phyloP scores from a whole-genome alignment of 1,140 invertebrate species.

The Nasonia giraulti region DNA sequence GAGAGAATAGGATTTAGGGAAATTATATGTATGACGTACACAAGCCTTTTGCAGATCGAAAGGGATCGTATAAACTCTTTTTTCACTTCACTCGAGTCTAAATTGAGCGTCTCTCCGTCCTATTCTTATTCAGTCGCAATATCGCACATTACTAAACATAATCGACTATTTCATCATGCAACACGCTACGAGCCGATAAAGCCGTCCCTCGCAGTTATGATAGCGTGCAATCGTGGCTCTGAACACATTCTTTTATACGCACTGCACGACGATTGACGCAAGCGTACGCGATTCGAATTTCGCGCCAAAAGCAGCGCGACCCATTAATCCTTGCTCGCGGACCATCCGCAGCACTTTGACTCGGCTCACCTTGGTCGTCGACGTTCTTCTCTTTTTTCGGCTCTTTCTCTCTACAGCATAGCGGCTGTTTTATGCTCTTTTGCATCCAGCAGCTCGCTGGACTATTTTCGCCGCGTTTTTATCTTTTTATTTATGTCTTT shows the following conservation, averaged over 20 bases:
- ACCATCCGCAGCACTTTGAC: slow-evolving; percentile 17
- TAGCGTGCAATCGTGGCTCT: neutral
- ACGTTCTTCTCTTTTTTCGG: slow-evolving; percentile 31
- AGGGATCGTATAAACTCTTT: too few species aligned
- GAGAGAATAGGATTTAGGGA: too few species aligned
- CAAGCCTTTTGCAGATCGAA: too few species aligned
- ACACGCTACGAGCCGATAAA: neutral
- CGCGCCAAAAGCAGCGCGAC: neutral
- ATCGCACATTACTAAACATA: slow-evolving; percentile 13
- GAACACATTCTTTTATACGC: neutral
- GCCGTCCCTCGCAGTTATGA: neutral
- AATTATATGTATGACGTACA: too few species aligned
- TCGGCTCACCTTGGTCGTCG: slow-evolving; percentile 35
- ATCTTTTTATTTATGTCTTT: slow-evolving; percentile 7
- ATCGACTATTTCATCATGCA: slow-evolving; percentile 26
- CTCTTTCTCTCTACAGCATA: neutral
- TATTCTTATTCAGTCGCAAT: too few species aligned
- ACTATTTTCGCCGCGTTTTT: slow-evolving; percentile 1
- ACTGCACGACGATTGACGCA: neutral
- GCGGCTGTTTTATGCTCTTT: slow-evolving; percentile 50
- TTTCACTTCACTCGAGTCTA: too few species aligned
- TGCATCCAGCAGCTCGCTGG: slow-evolving; percentile 30
- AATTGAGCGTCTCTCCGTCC: neutral
- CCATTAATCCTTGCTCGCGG: slow-evolving; percentile 28
- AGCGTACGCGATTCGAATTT: slow-evolving; percentile 8